A percentile compares a stretch with the other conserved stretches of the same genome.
Conservation (phyloP, 2,797 vertebrate genomes). For the Sternarchorhynchus goeldii region DNA sequence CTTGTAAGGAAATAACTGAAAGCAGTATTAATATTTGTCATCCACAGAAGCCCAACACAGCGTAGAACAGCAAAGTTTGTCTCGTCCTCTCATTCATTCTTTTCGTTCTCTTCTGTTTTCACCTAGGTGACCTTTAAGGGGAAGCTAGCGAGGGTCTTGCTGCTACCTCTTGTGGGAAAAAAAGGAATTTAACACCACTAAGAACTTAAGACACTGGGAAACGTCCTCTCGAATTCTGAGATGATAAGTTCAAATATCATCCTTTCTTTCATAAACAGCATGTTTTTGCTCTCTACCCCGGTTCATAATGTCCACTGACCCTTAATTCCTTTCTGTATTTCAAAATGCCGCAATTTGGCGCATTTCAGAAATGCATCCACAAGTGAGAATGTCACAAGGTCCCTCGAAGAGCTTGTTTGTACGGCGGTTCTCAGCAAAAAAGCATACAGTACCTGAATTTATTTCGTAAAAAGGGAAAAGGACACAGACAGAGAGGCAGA, state of each 20-base stretch:
- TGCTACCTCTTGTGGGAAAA: constrained; percentile 59
- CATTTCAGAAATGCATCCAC: constrained; percentile 60
- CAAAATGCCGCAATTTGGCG: constrained; percentile 48
- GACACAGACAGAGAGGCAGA: constrained; percentile 2
- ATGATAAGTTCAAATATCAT: constrained; percentile 64
- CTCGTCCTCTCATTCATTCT: constrained; percentile 21
- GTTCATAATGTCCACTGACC: constrained; percentile 61
- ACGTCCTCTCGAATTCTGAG: constrained; percentile 63
- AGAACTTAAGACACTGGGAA: constrained; percentile 50
- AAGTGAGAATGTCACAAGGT: constrained; percentile 61
- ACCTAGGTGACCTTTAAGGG: constrained; percentile 67
- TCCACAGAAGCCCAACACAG: not conserved
- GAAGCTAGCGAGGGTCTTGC: constrained; percentile 60
- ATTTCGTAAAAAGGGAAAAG: constrained; percentile 30
- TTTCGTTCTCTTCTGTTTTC: constrained; percentile 51
- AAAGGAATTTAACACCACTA: constrained; percentile 60
- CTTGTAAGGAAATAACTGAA: no score
- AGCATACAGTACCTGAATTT: constrained; percentile 23
- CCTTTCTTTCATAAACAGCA: constrained; percentile 61
- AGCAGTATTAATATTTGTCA: not conserved
- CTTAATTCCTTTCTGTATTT: constrained; percentile 55
- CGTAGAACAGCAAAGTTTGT: constrained; percentile 14
- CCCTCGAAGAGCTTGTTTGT: constrained; percentile 59
- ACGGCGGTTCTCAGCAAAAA: not conserved
- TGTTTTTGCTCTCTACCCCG: constrained; percentile 52